Percentiles rank a stretch among this genome's conserved stretches.
phyloP scores from a whole-genome alignment of 2,797 vertebrate species.

The Pantherophis vulpinus region DNA sequence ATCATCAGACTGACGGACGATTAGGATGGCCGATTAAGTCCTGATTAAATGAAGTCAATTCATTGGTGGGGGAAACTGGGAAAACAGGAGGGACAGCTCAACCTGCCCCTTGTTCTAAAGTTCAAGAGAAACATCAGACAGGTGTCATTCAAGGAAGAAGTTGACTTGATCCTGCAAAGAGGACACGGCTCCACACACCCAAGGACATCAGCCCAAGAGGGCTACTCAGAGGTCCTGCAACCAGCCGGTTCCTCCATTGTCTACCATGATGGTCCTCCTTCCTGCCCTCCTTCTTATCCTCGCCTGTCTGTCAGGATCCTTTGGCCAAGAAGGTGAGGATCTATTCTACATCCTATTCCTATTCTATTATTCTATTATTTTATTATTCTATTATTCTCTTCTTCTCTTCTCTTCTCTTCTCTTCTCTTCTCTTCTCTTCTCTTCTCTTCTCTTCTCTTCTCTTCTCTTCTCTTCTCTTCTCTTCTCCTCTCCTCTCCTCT shows the following conservation, averaged over 20 bases:
- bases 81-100: background rate
- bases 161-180: background rate
- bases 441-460: no score
- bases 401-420: no score
- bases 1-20: background rate
- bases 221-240: background rate
- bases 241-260: rapidly evolving
- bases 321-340: background rate
- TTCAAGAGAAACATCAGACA: background rate
- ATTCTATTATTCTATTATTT: no score
- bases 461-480: no score
- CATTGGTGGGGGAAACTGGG: background rate
- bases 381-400: no score
- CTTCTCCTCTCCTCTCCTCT: no score
- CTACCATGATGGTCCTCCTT: background rate
- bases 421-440: no score
- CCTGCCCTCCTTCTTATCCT: conserved; percentile 5
- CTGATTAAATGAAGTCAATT: background rate
- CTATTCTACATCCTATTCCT: no score
- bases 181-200: background rate
- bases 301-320: conserved; percentile 10
- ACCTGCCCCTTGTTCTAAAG: background rate
- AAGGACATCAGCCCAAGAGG: background rate
- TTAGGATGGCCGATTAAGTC: background rate
- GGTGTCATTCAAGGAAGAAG: background rate